These are phyloP conservation scores for Nowickia ferox DNA, from an alignment of 2,888 invertebrate genomes.

Conservation along the genomic window DNA sequence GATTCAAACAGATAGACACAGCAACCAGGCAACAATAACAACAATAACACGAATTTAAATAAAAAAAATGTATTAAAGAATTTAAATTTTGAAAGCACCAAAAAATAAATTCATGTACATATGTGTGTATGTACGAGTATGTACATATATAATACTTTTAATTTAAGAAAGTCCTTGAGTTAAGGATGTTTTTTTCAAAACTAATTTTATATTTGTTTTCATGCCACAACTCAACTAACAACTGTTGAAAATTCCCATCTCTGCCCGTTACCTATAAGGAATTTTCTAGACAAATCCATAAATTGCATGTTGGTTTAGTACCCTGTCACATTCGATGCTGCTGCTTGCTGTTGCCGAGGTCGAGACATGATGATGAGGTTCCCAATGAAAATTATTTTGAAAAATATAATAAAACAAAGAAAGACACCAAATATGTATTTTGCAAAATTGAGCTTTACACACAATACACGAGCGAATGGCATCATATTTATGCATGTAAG, in stretches of 20 bases:
- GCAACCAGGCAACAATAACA: neutral
- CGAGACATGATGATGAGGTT: constrained; percentile 30
- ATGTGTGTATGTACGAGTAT: no score
- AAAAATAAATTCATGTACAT: no score
- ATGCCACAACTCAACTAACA: no score
- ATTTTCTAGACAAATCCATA: constrained; percentile 24
- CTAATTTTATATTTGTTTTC: no score
- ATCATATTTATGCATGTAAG: neutral
- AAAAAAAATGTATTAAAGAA: neutral
- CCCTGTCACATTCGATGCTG: constrained; percentile 12
- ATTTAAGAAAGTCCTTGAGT: neutral
- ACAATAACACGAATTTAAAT: neutral
- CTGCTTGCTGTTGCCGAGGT: constrained; percentile 18
- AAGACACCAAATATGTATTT: constrained; percentile 40
- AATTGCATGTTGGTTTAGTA: constrained; percentile 5
- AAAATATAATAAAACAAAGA: neutral
- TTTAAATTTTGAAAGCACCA: no score
- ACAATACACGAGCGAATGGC: constrained; percentile 6
- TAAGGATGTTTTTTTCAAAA: neutral
- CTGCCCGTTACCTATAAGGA: constrained; percentile 1
- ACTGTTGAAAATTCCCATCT: neutral
- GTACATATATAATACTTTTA: no score
- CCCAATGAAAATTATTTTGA: constrained; percentile 23
- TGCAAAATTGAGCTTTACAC: constrained; percentile 45
- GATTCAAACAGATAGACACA: constrained; percentile 3